Conservation (phyloP, 1,140 invertebrate genomes). For the Drosophila pallidifrons region DNA sequence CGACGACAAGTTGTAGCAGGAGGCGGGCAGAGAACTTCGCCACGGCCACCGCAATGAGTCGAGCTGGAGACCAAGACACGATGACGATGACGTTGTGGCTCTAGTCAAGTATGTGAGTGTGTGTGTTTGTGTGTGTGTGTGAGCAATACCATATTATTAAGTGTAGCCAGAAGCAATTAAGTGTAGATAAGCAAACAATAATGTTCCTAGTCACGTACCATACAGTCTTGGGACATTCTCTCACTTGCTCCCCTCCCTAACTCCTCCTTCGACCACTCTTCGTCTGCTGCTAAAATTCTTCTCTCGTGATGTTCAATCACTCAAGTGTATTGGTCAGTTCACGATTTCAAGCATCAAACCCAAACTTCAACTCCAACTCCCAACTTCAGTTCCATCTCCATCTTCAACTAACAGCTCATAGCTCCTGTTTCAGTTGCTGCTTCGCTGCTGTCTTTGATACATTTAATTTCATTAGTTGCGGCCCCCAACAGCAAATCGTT, state of each 20-base stretch:
- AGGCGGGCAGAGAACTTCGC: slow-evolving; percentile 25
- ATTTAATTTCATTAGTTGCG: slow-evolving; percentile 66
- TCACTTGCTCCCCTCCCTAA: slow-evolving; percentile 37
- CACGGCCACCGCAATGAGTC: slow-evolving; percentile 40
- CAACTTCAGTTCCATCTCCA: background rate
- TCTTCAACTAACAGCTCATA: background rate
- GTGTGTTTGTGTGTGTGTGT: slow-evolving; percentile 29
- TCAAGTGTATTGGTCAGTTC: slow-evolving; percentile 61
- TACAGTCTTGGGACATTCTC: slow-evolving; percentile 66
- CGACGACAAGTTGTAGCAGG: slow-evolving; percentile 37
- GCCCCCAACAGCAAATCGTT: slow-evolving; percentile 21
- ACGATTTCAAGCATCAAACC: slow-evolving; percentile 15
- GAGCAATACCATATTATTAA: slow-evolving; percentile 78
- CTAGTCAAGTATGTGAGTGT: slow-evolving; percentile 23
- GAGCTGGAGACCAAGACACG: slow-evolving; percentile 32
- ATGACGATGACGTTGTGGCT: slow-evolving; percentile 60
- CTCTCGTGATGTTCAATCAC: slow-evolving; percentile 56
- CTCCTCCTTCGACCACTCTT: background rate
- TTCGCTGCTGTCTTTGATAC: slow-evolving; percentile 52
- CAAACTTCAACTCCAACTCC: background rate
- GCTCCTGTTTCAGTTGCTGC: slow-evolving; percentile 29
- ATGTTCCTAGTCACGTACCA: slow-evolving; percentile 83
- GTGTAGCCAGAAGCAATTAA: slow-evolving; percentile 85
- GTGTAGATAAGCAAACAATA: slow-evolving; percentile 84
- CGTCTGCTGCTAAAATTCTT: slow-evolving; percentile 11